Base-by-base conservation (phyloP, 2,797 vertebrate species). In the Cyclopterus lumpus region DNA sequence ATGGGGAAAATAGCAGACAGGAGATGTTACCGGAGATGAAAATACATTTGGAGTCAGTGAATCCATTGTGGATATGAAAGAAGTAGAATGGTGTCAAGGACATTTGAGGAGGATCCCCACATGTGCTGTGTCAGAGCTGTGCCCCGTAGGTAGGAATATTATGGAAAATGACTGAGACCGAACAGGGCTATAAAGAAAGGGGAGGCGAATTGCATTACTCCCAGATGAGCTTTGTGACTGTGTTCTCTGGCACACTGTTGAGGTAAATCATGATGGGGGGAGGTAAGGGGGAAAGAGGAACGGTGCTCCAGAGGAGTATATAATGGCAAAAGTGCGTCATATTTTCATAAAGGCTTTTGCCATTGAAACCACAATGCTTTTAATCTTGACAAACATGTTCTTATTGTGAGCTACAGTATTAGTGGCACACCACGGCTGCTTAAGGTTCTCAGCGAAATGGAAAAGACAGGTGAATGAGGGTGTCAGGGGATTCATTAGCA, bases 381-480 rank as follows among this genome's bases (percentile, higher is more conserved):
- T 87, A 84, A 86, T 89, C 83, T 79, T 59, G 57, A 83, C 75
- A 83, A 82, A 80, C 62, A 34, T 78, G 70, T 79, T 78, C 87
- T 74, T 71, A 80, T 88, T 86, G 42, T 85, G 76, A 75, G 71
- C 18, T 55, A 6, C 54, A 15, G 44, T 70, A 82, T 85, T 76
- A 76, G 79, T 7, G 3, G 66, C 44, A 67, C 64, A 61, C 59
- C 48, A 28, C 48, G 51, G 70, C 67, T 78, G 70, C 68, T 86
- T 73, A 59, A 81, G 85, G 82, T 65, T 26, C 78, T 65, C 28
- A 15, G 76, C 8, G 16, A 77, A 86, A 80, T 73, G 11, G 30
- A 79, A 76, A 68, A 84, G 87, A 80, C 85, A 88, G 81, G 85
- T 88, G 86, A 90, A 84, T 70, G 79, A 83, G 77, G 55, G 62